Evolutionary conservation across 2,113 vertebrate genomes (phyloP), one percentile per base, ranked within the genome.

Genomic region (Scolopax mira): DNA sequence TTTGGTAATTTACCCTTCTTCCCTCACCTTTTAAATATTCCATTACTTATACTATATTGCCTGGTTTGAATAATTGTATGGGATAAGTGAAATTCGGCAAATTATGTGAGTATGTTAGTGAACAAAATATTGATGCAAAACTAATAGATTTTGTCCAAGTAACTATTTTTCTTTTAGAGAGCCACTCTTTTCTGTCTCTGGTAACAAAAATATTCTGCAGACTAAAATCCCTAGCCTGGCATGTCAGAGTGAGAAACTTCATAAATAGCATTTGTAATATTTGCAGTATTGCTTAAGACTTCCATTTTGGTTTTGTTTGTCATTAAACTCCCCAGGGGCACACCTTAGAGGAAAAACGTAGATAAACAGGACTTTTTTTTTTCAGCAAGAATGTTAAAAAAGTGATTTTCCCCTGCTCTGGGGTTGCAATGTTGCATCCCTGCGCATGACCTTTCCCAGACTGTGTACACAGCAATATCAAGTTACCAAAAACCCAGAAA

Each of bases 401-500:
- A 55, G 21, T 35, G 1, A 23, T 31, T 89, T 89, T 84, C 30
- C 30, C 8, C 18, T 61, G 37, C 35, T 86, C 69, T 39, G 60
- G 65, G 92, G 79, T 64, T 84, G 39, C 22, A 67, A 51, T 39
- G 46, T 79, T 66, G 81, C 39, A 44, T 78, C 19, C 51, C 52
- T 58, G 33, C 42, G 52, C 33, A 30, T 44, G 66, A 70, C 35
- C 41, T 72, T 94, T 74, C 31, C 74, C 1, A 9, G 64, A 58
- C 58, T 52, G 4, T 22, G 39, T 57, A 35, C 49, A 27, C 58
- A 60, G 58, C 61, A 37, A 7, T 85, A 88, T 85, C 81, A 79
- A 77, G 37, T 91, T 89, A 73, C 89, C 70, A 79, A 88, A 94
- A 96, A 70, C 24, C 16, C 81, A 82, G 71, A 88, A 91, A 41